Conservation (phyloP, 1,140 invertebrate species). For the Drosophila micromelanica region DNA sequence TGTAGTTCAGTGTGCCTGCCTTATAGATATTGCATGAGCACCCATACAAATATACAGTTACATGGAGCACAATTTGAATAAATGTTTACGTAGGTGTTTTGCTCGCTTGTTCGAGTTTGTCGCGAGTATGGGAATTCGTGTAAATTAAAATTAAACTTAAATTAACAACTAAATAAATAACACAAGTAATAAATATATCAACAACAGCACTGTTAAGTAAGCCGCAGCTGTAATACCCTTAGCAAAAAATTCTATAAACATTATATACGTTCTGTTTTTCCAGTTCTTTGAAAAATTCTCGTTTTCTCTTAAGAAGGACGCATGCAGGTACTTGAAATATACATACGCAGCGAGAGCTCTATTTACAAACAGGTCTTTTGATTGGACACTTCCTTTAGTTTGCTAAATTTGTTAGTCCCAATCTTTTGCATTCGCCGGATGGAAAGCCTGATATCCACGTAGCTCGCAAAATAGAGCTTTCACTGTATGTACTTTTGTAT, state of each 20-base stretch:
- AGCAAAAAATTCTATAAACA: no score
- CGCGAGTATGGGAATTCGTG: slow-evolving; percentile 47
- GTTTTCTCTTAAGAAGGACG: background rate
- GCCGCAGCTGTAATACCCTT: slow-evolving; percentile 6
- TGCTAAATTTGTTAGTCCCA: no score
- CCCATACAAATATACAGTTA: background rate
- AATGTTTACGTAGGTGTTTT: slow-evolving; percentile 74
- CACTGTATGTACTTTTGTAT: no score
- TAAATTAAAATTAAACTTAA: slow-evolving; percentile 73
- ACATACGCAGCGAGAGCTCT: slow-evolving; percentile 1
- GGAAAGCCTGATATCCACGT: no score
- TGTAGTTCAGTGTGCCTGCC: slow-evolving; percentile 12
- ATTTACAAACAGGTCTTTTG: no score
- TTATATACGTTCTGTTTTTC: no score
- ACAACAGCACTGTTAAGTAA: background rate
- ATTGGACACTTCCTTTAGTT: no score
- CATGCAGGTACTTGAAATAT: slow-evolving; percentile 7
- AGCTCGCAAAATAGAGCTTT: no score
- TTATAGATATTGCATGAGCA: slow-evolving; percentile 2
- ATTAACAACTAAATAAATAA: slow-evolving; percentile 62
- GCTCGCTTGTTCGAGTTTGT: slow-evolving; percentile 33
- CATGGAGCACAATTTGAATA: slow-evolving; percentile 47
- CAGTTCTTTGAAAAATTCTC: background rate
- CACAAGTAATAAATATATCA: slow-evolving; percentile 29
- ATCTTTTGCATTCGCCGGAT: no score